phyloP scores from a whole-genome alignment of 2,888 invertebrate species.

The Conistra vaccinii region DNA sequence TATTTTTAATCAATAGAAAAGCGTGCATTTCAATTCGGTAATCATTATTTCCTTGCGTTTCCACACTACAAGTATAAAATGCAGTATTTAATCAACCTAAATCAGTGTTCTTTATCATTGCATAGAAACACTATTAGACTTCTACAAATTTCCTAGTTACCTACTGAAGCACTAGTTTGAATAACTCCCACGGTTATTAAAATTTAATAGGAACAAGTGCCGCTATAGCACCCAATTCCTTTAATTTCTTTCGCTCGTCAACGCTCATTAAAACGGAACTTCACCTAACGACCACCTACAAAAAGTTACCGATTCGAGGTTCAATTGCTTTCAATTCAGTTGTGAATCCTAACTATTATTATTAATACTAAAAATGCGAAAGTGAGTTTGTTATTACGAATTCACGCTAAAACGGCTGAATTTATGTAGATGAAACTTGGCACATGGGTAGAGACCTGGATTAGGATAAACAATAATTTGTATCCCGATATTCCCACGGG shows the following conservation, averaged over 20 bases:
- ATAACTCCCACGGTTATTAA: constrained; percentile 30
- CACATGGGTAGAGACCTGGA: no score
- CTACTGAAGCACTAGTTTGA: not conserved
- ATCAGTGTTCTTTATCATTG: no score
- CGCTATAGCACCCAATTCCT: constrained; percentile 22
- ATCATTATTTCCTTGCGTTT: not conserved
- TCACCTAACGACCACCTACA: constrained; percentile 52
- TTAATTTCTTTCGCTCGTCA: constrained; percentile 24
- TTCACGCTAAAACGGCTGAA: no score
- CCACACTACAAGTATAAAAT: no score
- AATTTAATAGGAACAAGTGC: constrained; percentile 36
- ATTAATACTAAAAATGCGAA: no score
- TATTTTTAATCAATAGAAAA: not conserved
- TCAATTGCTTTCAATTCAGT: constrained; percentile 40
- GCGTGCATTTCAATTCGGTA: not conserved
- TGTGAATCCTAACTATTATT: not conserved
- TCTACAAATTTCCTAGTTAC: not conserved
- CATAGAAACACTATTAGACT: not conserved
- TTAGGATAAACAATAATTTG: no score
- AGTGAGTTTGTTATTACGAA: no score
- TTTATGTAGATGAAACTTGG: no score
- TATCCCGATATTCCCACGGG: no score
- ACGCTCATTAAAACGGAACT: constrained; percentile 54
- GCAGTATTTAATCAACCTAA: no score
- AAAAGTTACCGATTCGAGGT: constrained; percentile 47